Conservation (phyloP, 2,797 vertebrate species). For the Echeneis naucrates region DNA sequence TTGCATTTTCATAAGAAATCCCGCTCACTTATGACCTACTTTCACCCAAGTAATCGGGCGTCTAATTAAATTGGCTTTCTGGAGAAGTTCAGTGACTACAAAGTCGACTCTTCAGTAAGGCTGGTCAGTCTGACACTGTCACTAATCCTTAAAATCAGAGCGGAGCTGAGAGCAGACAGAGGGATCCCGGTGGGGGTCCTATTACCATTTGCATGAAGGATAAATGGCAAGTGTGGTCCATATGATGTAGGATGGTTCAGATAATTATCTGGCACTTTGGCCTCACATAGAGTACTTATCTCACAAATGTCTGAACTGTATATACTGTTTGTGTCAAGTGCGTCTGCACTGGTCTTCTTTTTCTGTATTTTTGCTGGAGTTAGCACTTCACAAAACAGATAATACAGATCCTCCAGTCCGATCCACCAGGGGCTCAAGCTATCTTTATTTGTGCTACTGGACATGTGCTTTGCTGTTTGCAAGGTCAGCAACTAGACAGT, state of each 20-base stretch:
- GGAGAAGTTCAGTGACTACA: conserved; percentile 47
- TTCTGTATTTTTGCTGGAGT: conserved; percentile 45
- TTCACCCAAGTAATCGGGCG: conserved; percentile 68
- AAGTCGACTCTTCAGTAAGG: conserved; percentile 39
- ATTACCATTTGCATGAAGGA: conserved; percentile 29
- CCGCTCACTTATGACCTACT: conserved; percentile 77
- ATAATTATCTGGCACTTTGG: conserved; percentile 59
- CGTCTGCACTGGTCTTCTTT: conserved; percentile 31
- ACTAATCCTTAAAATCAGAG: conserved; percentile 55
- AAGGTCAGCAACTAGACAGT: conserved; percentile 68
- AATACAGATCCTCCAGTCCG: conserved; percentile 32
- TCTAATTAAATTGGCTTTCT: conserved; percentile 67
- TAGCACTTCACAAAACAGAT: conserved; percentile 51
- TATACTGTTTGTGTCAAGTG: conserved; percentile 18
- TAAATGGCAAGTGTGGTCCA: conserved; percentile 45
- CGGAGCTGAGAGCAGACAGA: conserved; percentile 21
- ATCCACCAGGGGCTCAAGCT: conserved; percentile 40
- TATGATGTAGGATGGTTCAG: conserved; percentile 28
- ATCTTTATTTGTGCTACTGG: conserved; percentile 47
- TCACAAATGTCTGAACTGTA: conserved; percentile 7
- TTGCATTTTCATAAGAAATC: conserved; percentile 62
- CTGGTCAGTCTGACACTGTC: conserved; percentile 50
- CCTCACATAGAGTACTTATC: conserved; percentile 34
- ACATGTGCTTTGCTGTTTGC: conserved; percentile 60
- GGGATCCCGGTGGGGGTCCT: conserved; percentile 24